phyloP scores from a whole-genome alignment of 2,113 vertebrate species.

The Dasyurus viverrinus region DNA sequence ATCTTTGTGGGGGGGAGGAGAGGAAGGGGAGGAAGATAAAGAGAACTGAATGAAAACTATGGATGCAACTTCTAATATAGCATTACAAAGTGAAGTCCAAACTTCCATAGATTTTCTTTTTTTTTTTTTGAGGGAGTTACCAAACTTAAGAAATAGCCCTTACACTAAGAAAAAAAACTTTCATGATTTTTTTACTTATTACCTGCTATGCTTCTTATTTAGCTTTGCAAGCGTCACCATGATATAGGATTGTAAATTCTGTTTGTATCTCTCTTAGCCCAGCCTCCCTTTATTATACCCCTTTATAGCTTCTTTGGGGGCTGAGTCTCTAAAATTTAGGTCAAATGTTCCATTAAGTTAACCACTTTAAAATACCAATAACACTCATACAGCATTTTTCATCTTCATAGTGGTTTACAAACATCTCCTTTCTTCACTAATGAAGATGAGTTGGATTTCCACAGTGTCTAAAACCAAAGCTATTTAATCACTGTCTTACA shows the following conservation, averaged over 20 bases:
- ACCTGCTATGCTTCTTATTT: slow-evolving; percentile 20
- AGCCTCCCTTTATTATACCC: slow-evolving; percentile 62
- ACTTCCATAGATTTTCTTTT: background rate
- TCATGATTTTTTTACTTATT: background rate
- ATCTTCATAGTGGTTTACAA: slow-evolving; percentile 38
- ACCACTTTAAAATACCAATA: slow-evolving; percentile 67
- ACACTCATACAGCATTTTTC: slow-evolving; percentile 49
- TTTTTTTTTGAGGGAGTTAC: slow-evolving; percentile 24
- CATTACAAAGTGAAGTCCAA: background rate
- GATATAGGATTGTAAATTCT: slow-evolving; percentile 63
- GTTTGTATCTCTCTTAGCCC: slow-evolving; percentile 54
- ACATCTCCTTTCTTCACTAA: slow-evolving; percentile 67
- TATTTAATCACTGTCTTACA: slow-evolving; percentile 75
- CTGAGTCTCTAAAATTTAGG: slow-evolving; percentile 70
- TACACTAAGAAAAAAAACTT: slow-evolving; percentile 22
- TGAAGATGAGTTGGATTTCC: slow-evolving; percentile 73
- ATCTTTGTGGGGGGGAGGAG: background rate
- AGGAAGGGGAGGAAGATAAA: background rate
- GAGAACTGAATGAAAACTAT: background rate
- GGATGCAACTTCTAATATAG: background rate
- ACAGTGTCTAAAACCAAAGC: slow-evolving; percentile 63
- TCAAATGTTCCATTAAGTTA: slow-evolving; percentile 75
- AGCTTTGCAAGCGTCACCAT: slow-evolving; percentile 51
- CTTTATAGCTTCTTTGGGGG: slow-evolving; percentile 70
- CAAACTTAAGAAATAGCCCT: slow-evolving; percentile 36